These are phyloP conservation scores for Aphidius colemani DNA, from an alignment of 2,888 invertebrate genomes.

Conservation along the genomic window DNA sequence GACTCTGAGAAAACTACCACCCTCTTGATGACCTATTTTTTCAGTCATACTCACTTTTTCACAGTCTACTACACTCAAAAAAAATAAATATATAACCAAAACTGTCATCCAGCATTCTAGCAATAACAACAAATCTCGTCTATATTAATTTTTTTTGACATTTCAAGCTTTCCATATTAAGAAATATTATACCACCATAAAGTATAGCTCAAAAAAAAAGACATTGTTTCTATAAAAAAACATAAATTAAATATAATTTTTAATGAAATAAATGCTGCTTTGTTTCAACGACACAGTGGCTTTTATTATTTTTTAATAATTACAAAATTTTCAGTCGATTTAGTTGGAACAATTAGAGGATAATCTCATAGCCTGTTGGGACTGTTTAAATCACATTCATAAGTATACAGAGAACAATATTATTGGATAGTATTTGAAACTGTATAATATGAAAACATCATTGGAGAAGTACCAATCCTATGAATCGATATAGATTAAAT, in stretches of 20 bases:
- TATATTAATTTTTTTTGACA: slow-evolving; percentile 57
- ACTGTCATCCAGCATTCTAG: slow-evolving; percentile 33
- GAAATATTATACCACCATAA: neutral
- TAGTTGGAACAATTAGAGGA: slow-evolving; percentile 52
- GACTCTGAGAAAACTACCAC: slow-evolving; percentile 50
- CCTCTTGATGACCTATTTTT: slow-evolving; percentile 25
- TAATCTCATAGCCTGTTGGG: slow-evolving; percentile 49
- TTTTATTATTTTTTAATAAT: slow-evolving; percentile 27
- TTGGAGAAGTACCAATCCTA: slow-evolving; percentile 37
- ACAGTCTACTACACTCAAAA: slow-evolving; percentile 5
- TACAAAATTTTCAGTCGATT: slow-evolving; percentile 42
- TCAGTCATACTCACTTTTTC: slow-evolving; percentile 22
- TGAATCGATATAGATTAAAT: slow-evolving; percentile 15
- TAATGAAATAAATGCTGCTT: too few relatives aligned
- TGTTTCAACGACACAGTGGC: too few relatives aligned
- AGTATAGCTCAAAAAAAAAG: too few relatives aligned
- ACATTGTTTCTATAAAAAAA: too few relatives aligned
- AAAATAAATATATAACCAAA: neutral
- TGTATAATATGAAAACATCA: slow-evolving; percentile 37
- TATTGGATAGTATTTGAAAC: too few relatives aligned
- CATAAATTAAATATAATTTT: too few relatives aligned
- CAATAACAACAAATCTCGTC: slow-evolving; percentile 60
- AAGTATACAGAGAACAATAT: slow-evolving; percentile 24
- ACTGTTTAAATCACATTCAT: slow-evolving; percentile 53
- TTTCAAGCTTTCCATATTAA: neutral